Evolutionary conservation across 1,140 invertebrate species (phyloP).

Genomic region (Drosophila pallidifrons): DNA sequence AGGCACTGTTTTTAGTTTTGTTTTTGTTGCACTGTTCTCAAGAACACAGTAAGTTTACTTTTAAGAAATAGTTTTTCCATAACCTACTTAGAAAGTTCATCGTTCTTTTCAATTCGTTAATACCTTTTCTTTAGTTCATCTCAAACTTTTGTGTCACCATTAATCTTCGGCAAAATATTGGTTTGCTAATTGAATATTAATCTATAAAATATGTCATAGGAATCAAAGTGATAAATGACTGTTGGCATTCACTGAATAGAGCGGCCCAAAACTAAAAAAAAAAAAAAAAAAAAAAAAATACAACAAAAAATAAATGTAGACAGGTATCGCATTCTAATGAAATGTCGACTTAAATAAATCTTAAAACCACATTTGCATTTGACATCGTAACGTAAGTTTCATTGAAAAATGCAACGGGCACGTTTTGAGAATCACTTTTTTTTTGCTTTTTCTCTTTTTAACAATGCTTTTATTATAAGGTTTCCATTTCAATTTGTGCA

Average conservation of each 20-base stretch:
- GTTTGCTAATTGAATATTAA: constrained; percentile 38
- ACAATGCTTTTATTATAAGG: constrained; percentile 1
- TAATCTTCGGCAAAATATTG: constrained; percentile 20
- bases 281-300: constrained; percentile 6
- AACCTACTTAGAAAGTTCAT: not conserved
- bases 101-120: not conserved
- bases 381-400: constrained; percentile 41
- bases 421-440: constrained; percentile 28
- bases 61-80: not conserved
- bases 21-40: too few relatives aligned
- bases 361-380: constrained; percentile 35
- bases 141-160: constrained; percentile 1
- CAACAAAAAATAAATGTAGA: constrained; percentile 3
- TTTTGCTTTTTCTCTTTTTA: constrained; percentile 4
- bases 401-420: constrained; percentile 46
- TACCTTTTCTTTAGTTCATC: not conserved
- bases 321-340: constrained; percentile 43
- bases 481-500: constrained; percentile 18
- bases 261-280: constrained; percentile 19
- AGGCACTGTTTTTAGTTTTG: too few relatives aligned
- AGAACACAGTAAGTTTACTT: too few relatives aligned
- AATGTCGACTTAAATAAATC: constrained; percentile 44
- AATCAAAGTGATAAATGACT: constrained; percentile 38
- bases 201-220: constrained; percentile 35
- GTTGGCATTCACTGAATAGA: not conserved